Evolutionary conservation across 2,113 vertebrate species (phyloP).

Genomic region (Python bivittatus): DNA sequence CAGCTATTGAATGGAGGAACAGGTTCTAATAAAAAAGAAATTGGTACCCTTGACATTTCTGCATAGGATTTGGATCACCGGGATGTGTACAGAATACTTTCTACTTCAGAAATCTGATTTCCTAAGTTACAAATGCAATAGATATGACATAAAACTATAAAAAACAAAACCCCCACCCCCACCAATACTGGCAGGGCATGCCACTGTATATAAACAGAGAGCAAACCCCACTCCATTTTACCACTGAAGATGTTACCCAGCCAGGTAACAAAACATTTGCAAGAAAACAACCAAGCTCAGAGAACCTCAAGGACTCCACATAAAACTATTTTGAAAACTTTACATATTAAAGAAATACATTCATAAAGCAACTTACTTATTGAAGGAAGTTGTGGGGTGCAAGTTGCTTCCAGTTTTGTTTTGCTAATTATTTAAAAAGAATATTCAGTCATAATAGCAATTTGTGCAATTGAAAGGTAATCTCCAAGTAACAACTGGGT

Average conservation of each 20-base stretch:
- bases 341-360: neutral
- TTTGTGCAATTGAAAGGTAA: neutral
- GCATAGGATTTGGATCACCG: neutral
- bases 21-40: neutral
- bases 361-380: neutral
- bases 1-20: neutral
- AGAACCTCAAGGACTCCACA: too few species aligned
- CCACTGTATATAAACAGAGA: too few species aligned
- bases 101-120: neutral
- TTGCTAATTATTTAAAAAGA: neutral
- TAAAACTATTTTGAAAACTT: neutral
- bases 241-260: too few species aligned
- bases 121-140: neutral
- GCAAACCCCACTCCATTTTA: too few species aligned
- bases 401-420: neutral
- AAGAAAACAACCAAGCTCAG: too few species aligned
- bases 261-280: too few species aligned
- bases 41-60: neutral
- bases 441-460: neutral
- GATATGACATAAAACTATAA: too few species aligned
- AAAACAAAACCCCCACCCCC: too few species aligned
- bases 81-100: neutral
- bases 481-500: neutral
- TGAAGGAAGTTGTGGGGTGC: neutral
- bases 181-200: too few species aligned